Evolutionary conservation across 2,113 vertebrate genomes (phyloP), one percentile per base, ranked within the genome.

Genomic region (Corythornis vintsioides): DNA sequence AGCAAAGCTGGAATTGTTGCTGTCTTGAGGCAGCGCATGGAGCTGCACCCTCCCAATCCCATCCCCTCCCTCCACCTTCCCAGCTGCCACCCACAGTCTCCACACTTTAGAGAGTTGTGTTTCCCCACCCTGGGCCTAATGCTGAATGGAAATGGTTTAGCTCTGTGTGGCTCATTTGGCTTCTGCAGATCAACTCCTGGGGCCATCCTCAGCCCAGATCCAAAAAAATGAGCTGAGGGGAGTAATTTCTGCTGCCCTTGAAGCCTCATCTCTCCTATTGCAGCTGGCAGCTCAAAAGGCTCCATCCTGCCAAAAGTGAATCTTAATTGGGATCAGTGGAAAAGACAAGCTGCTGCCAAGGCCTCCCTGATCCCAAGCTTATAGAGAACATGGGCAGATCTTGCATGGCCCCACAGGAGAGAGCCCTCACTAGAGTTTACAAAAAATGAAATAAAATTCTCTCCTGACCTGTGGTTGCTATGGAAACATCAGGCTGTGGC

Each of bases 271-370:
- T 95, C 95, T 93, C 67, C 82, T 91, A 43, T 92, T 96, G 81
- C 86, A 90, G 73, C 90, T 97, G 92, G 84, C 96, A 94, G 81
- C 84, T 93, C 13, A 3, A 56, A 91, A 89, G 84, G 72, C 79
- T 93, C 66, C 35, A 19, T 93, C 70, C 90, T 96, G 95, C 94
- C 95, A 96, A 95, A 66, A 79, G 72, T 57, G 61, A 81, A 61
- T 85, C 66, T 93, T 92, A 94, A 89, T 63, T 94, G 84, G 33
- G 87, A 93, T 94, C 89, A 93, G 84, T 96, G 95, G 96, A 97
- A 97, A 96, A 96, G 90, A 88, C 82, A 83, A 86, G 70, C 83
- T 63, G 70, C 66, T 95, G 95, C 94, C 96, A 96, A 86, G 89
- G 70, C 85, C 11, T 66, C 84, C 42, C 45, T 84, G 78, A 88